Evolutionary conservation across 1,140 invertebrate species (phyloP).

Genomic region (Heliconius congener): DNA sequence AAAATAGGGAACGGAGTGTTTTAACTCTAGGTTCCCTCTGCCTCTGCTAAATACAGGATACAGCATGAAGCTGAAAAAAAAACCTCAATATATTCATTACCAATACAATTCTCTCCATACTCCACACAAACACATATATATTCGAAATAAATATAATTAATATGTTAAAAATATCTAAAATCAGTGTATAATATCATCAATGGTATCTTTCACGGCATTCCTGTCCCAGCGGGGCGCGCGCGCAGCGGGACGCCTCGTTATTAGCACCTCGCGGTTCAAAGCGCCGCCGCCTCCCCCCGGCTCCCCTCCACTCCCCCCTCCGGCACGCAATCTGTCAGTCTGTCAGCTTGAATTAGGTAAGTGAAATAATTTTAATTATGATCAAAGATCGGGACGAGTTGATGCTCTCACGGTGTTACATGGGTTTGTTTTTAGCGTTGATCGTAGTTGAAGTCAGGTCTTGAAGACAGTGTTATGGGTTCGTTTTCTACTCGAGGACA

Average conservation of each 20-base stretch:
- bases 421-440: not conserved
- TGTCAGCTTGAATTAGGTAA: constrained; percentile 66
- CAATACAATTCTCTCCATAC: not conserved
- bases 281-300: constrained; percentile 40
- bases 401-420: constrained; percentile 19
- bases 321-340: constrained; percentile 56
- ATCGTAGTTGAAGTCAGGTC: too few species aligned
- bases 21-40: too few species aligned
- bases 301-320: not conserved
- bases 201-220: constrained; percentile 50
- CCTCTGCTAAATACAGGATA: too few species aligned
- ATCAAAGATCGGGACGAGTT: constrained; percentile 41
- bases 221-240: constrained; percentile 62
- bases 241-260: constrained; percentile 75
- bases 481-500: too few species aligned
- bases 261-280: constrained; percentile 77
- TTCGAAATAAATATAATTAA: not conserved
- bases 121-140: not conserved
- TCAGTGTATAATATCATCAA: constrained; percentile 19
- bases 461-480: too few species aligned
- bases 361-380: constrained; percentile 68
- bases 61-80: not conserved
- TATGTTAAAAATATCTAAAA: constrained; percentile 18
- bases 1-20: too few species aligned
- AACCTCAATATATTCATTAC: not conserved